phyloP scores from a whole-genome alignment of 2,113 vertebrate species.

The Eclectus roratus region DNA sequence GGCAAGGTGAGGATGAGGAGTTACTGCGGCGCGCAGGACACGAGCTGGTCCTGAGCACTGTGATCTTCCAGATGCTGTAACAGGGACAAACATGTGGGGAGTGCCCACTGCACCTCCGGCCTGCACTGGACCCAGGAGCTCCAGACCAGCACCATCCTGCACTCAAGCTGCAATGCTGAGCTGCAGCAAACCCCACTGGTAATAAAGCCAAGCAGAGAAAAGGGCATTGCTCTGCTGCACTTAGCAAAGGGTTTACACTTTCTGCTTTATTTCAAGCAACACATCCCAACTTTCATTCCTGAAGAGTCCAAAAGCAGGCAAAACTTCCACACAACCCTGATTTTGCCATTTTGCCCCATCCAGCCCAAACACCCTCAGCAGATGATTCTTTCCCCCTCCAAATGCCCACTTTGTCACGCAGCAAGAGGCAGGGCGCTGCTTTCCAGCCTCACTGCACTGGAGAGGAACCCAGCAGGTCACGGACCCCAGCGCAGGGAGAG shows the following conservation, averaged over 20 bases:
- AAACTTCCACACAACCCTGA: neutral
- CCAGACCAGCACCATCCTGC: neutral
- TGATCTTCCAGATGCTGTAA: neutral
- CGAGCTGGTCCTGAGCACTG: neutral
- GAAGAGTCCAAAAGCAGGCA: fast-evolving
- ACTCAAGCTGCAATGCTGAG: neutral
- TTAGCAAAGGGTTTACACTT: neutral
- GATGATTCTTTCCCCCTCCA: neutral
- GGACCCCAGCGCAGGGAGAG: neutral
- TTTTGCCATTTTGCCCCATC: neutral
- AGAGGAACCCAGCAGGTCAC: neutral
- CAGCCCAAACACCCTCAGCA: neutral
- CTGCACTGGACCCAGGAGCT: neutral
- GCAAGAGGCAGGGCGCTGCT: fast-evolving
- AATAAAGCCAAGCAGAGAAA: neutral
- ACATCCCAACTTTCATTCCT: neutral
- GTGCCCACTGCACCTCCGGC: neutral
- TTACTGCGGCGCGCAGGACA: neutral
- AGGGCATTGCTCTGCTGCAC: neutral
- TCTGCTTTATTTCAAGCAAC: neutral
- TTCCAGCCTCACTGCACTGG: neutral
- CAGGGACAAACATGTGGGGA: neutral
- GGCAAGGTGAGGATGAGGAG: neutral
- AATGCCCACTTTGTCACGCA: neutral
- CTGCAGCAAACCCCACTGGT: neutral